Evolutionary conservation across 1,140 invertebrate species (phyloP).

Genomic region (Drosophila kepulauana): DNA sequence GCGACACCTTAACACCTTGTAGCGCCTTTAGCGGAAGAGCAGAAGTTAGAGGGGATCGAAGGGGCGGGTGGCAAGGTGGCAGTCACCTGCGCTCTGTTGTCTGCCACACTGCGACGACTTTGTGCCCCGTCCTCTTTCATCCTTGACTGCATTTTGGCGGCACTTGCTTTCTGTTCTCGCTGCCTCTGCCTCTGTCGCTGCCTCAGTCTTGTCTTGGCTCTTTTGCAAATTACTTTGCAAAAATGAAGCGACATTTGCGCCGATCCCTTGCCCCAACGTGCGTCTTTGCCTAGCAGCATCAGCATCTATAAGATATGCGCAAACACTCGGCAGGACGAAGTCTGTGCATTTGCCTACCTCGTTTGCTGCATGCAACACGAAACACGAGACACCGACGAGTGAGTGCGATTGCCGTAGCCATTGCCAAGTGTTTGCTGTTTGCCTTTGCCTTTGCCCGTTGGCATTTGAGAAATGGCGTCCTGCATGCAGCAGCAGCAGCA

Average conservation of each 20-base stretch:
- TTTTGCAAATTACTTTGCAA: constrained; percentile 84
- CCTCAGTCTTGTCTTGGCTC: constrained; percentile 50
- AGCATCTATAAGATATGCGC: constrained; percentile 49
- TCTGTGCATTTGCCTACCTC: constrained; percentile 37
- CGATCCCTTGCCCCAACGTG: background rate
- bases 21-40: constrained; percentile 50
- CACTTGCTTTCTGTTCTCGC: constrained; percentile 73
- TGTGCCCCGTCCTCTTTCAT: constrained; percentile 62
- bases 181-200: constrained; percentile 5
- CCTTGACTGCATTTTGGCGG: constrained; percentile 81
- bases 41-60: background rate
- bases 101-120: constrained; percentile 8
- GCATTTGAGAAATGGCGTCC: constrained; percentile 74
- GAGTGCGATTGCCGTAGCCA: constrained; percentile 1
- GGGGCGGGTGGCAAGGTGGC: constrained; percentile 21
- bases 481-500: constrained; percentile 38
- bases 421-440: constrained; percentile 24
- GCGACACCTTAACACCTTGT: constrained; percentile 76
- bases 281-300: constrained; percentile 7
- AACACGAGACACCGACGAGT: constrained; percentile 9
- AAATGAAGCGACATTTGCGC: constrained; percentile 74
- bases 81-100: background rate
- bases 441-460: constrained; percentile 64
- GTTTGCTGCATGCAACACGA: constrained; percentile 1
- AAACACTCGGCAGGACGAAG: constrained; percentile 45